phyloP scores from a whole-genome alignment of 2,888 invertebrate species.

The Pogonocherus hispidulus region DNA sequence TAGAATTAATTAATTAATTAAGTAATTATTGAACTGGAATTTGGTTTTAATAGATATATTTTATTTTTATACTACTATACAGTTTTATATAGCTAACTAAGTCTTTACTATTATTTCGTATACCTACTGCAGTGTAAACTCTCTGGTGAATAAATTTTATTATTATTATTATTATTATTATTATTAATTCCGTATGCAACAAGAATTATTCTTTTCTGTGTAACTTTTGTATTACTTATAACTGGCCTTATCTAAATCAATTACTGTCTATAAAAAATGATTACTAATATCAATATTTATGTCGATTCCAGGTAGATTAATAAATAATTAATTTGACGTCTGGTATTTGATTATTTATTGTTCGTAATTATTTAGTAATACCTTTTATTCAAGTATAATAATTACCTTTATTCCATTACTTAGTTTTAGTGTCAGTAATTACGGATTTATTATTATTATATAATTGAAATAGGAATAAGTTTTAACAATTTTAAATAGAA shows the following conservation, averaged over 20 bases:
- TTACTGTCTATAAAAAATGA: not conserved
- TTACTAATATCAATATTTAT: slow-evolving; percentile 4
- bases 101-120: no score
- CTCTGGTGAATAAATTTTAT: no score
- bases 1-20: no score
- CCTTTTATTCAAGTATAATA: not conserved
- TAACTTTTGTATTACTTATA: no score
- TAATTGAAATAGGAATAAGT: not conserved
- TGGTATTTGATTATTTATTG: slow-evolving; percentile 13
- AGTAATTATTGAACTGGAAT: no score
- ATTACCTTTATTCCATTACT: slow-evolving; percentile 6
- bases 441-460: not conserved
- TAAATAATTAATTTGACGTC: slow-evolving; percentile 7
- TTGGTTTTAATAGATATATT: no score
- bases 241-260: not conserved
- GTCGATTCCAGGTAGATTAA: slow-evolving; percentile 2
- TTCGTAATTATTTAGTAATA: slow-evolving; percentile 8
- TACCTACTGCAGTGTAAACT: no score
- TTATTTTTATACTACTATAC: no score
- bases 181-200: no score
- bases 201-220: no score
- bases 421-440: slow-evolving; percentile 7
- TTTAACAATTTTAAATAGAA: not conserved
- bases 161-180: no score
- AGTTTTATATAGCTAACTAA: no score